Conservation (phyloP, 2,113 vertebrate species). For the Mastomys natalensis region DNA sequence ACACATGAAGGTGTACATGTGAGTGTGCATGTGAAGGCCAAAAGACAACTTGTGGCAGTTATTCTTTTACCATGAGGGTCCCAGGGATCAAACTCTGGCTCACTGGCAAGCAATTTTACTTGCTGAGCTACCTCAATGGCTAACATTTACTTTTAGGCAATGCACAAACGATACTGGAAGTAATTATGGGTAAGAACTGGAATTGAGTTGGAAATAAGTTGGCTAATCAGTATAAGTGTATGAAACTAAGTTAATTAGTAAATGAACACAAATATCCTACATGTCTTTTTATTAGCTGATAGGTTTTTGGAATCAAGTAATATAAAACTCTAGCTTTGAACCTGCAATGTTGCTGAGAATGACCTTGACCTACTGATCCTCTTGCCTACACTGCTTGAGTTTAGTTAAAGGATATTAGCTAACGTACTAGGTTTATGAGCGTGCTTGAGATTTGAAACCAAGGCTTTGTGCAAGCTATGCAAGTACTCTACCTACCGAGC, state of each 20-base stretch:
- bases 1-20: background rate
- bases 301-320: slow-evolving; percentile 17
- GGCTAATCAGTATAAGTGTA: too few species aligned
- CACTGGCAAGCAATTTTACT: background rate
- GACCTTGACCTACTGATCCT: background rate
- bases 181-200: background rate
- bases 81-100: background rate
- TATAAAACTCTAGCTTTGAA: slow-evolving; percentile 18
- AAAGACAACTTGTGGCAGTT: background rate
- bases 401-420: background rate
- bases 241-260: background rate
- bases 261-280: background rate
- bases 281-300: background rate
- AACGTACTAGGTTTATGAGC: background rate
- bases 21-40: background rate
- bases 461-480: background rate
- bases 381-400: background rate
- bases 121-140: background rate
- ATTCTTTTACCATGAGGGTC: background rate
- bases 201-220: background rate
- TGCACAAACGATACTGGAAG: background rate
- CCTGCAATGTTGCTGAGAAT: background rate
- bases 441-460: background rate
- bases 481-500: background rate
- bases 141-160: slow-evolving; percentile 35